Evolutionary conservation across 2,888 invertebrate species (phyloP).

Genomic region (Scrobipalpa atriplicella): DNA sequence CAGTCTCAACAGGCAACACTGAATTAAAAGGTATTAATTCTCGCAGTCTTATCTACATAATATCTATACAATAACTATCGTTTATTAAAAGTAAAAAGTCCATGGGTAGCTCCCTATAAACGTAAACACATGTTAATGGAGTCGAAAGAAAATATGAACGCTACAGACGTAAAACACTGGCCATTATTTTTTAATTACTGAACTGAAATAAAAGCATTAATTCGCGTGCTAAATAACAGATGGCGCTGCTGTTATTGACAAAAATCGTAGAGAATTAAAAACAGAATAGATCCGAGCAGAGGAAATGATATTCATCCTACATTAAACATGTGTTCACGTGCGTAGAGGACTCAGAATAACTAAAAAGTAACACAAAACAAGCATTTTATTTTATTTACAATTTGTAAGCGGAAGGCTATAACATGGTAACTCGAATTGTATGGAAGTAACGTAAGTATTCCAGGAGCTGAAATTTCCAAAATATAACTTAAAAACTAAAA

Average conservation of each 20-base stretch:
- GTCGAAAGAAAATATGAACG: neutral
- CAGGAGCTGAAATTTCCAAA: slow-evolving; percentile 47
- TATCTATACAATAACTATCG: slow-evolving; percentile 28
- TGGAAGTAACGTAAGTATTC: slow-evolving; percentile 66
- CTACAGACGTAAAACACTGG: slow-evolving; percentile 2
- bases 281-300: neutral
- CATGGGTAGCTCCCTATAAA: neutral
- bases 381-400: slow-evolving; percentile 67
- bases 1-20: slow-evolving; percentile 72
- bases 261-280: neutral
- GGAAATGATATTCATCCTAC: slow-evolving; percentile 29
- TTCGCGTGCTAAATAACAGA: slow-evolving; percentile 11
- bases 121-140: slow-evolving; percentile 10
- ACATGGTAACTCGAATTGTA: slow-evolving; percentile 77
- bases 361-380: slow-evolving; percentile 45
- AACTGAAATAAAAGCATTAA: neutral
- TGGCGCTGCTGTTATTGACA: neutral
- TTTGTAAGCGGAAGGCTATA: slow-evolving; percentile 60
- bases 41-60: slow-evolving; percentile 36
- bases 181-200: neutral
- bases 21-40: slow-evolving; percentile 44
- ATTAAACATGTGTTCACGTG: slow-evolving; percentile 23
- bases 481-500: slow-evolving; percentile 37
- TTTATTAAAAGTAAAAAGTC: slow-evolving; percentile 8
- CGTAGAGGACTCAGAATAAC: slow-evolving; percentile 20